Evolutionary conservation across 2,797 vertebrate species (phyloP).

Genomic region (Manis javanica): DNA sequence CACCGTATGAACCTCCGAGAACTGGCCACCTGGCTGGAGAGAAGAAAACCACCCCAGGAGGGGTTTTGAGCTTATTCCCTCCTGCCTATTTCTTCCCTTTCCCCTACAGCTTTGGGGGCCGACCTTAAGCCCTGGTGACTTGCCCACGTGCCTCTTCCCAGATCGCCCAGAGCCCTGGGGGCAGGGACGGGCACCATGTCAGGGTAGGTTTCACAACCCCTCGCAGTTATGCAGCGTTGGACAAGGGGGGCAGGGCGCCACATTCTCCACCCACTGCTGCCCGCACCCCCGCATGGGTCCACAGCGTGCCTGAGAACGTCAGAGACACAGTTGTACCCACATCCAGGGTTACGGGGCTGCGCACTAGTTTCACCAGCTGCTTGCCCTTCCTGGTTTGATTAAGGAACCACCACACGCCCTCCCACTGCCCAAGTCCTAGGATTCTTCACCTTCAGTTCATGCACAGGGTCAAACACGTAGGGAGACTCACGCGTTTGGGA

Average conservation of each 20-base stretch:
- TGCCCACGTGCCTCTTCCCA: not conserved
- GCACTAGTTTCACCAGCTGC: no score
- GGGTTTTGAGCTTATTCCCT: not conserved
- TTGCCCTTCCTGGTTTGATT: not conserved
- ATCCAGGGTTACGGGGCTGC: not conserved
- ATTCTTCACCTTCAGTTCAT: not conserved
- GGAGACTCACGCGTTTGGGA: not conserved
- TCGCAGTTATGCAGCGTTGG: not conserved
- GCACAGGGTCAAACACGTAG: not conserved
- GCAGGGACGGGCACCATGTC: not conserved
- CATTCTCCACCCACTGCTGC: not conserved
- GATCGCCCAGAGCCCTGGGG: not conserved
- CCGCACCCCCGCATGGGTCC: not conserved
- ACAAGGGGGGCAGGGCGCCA: not conserved
- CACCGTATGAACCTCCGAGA: not conserved
- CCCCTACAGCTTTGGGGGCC: not conserved
- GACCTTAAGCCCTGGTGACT: not conserved
- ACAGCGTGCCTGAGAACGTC: not conserved
- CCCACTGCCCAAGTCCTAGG: not conserved
- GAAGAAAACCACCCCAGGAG: not conserved
- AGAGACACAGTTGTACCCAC: not conserved
- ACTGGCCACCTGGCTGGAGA: not conserved
- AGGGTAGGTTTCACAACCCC: conserved; percentile 3
- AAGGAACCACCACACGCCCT: not conserved
- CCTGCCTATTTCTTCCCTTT: not conserved